Conservation (phyloP, 2,113 vertebrate genomes). For the Eonycteris spelaea region DNA sequence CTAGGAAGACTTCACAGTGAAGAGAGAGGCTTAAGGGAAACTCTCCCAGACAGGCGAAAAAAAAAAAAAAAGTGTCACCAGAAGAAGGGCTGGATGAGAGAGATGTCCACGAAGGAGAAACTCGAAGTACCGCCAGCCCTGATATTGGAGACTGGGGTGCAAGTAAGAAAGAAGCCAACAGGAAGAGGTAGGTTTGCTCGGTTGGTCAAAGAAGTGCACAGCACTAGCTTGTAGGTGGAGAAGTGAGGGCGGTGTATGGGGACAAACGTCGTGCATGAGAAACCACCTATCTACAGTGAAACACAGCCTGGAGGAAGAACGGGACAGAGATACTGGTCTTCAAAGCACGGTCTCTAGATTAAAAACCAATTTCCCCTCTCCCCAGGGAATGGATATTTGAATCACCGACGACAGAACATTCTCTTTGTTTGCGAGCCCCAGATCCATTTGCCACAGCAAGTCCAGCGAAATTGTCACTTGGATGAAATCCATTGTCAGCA, state of each 20-base stretch:
- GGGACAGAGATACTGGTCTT: not conserved
- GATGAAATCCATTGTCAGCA: not conserved
- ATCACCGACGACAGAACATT: not conserved
- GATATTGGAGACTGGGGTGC: not conserved
- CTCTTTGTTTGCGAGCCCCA: not conserved
- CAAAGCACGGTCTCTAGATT: not conserved
- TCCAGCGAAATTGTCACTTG: not conserved
- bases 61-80: not conserved
- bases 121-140: not conserved
- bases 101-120: not conserved
- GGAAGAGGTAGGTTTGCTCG: not conserved
- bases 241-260: not conserved
- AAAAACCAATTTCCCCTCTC: not conserved
- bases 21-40: not conserved
- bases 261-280: not conserved
- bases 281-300: not conserved
- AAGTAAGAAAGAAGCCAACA: not conserved
- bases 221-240: not conserved
- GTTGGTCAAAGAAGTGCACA: not conserved
- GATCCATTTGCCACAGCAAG: not conserved
- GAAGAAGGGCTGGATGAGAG: not conserved
- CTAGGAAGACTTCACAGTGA: not conserved
- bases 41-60: not conserved
- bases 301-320: not conserved
- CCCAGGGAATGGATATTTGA: rapidly evolving